A percentile compares a stretch with the other conserved stretches of the same genome.
These are phyloP conservation scores for Dynastes hyllus DNA, from an alignment of 2,888 invertebrate genomes.

Conservation along the genomic window DNA sequence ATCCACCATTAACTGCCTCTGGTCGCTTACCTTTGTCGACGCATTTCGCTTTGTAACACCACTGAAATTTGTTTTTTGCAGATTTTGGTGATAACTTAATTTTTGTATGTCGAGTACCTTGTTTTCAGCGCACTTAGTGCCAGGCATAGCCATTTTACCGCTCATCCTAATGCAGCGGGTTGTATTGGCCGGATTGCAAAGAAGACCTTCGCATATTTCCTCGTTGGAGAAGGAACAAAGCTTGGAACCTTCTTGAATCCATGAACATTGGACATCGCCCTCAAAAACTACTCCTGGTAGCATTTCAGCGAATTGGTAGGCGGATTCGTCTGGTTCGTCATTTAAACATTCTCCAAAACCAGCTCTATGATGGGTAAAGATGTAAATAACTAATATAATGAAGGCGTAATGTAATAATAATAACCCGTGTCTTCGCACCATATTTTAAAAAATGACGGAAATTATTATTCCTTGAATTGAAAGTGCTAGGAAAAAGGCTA, in stretches of 20 bases:
- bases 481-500: too few relatives aligned
- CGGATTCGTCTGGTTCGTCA: conserved; percentile 76
- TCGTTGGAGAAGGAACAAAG: conserved; percentile 24
- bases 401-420: too few relatives aligned
- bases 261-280: conserved; percentile 78
- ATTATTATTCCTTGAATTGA: too few relatives aligned
- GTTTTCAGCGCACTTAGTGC: conserved; percentile 78
- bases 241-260: conserved; percentile 61
- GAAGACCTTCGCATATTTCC: conserved; percentile 19
- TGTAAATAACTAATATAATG: too few relatives aligned
- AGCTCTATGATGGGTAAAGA: conserved; percentile 69
- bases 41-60: conserved; percentile 79
- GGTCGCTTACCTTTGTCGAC: conserved; percentile 77
- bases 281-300: conserved; percentile 80
- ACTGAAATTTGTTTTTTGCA: conserved; percentile 68
- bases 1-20: conserved; percentile 77
- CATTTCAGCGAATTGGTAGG: conserved; percentile 73
- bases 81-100: too few relatives aligned
- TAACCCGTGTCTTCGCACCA: too few relatives aligned
- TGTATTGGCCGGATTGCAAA: conserved; percentile 20
- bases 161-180: conserved; percentile 4
- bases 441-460: too few relatives aligned
- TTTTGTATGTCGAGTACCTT: conserved; percentile 68
- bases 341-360: conserved; percentile 79
- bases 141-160: conserved; percentile 66